phyloP scores from a whole-genome alignment of 1,140 invertebrate genomes.

The Lanistes nyassanus region DNA sequence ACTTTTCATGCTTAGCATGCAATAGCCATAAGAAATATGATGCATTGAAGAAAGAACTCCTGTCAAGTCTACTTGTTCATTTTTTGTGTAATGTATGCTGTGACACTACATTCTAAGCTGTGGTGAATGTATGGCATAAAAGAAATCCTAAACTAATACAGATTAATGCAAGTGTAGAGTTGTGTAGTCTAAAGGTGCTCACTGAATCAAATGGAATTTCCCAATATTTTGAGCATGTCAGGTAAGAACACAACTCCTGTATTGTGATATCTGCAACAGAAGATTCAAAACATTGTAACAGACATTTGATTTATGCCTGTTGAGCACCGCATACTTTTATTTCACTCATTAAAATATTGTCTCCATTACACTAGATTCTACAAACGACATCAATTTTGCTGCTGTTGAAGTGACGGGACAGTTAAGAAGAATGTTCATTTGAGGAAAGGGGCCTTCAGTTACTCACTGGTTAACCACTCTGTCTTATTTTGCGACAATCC shows the following conservation, averaged over 20 bases:
- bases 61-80: neutral
- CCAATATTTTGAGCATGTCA: conserved; percentile 92
- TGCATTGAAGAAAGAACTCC: neutral
- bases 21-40: neutral
- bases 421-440: neutral
- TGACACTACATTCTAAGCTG: no score
- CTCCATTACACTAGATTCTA: conserved; percentile 22
- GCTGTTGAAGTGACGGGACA: neutral
- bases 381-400: neutral
- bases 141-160: neutral
- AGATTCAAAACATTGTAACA: conserved; percentile 19
- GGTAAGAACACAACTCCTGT: conserved; percentile 88
- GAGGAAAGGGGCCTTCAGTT: neutral
- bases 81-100: neutral
- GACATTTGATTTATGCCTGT: no score
- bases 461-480: conserved; percentile 36
- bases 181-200: conserved; percentile 20
- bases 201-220: conserved; percentile 79
- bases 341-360: neutral
- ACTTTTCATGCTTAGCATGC: neutral
- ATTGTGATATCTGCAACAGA: conserved; percentile 80
- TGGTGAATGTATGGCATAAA: no score
- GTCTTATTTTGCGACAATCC: conserved; percentile 42
- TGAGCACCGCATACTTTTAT: no score
- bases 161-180: neutral